phyloP scores from a whole-genome alignment of 2,113 vertebrate genomes.

The Phainopepla nitens region DNA sequence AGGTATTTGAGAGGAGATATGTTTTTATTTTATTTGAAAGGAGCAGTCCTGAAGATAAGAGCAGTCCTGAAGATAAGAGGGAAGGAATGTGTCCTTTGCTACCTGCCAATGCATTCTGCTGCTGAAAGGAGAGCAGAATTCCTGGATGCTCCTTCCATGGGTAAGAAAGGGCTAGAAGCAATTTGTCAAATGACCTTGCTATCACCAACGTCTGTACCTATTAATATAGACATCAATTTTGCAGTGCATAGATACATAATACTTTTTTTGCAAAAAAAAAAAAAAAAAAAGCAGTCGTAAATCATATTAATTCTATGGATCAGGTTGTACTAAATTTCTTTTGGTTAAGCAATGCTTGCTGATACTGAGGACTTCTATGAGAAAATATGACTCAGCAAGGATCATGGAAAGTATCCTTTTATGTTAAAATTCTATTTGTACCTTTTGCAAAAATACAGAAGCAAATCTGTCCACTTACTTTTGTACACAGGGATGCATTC shows the following conservation, averaged over 20 bases:
- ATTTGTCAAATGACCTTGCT: neutral
- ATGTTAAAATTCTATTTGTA: neutral
- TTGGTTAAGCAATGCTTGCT: neutral
- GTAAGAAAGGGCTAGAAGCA: neutral
- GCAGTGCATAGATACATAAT: neutral
- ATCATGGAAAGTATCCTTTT: neutral
- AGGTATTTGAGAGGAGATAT: neutral
- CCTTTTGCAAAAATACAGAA: neutral
- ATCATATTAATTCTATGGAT: neutral
- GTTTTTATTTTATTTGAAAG: neutral
- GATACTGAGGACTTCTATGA: neutral
- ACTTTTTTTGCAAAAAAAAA: neutral
- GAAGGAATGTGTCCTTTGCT: neutral
- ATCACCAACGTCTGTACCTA: neutral
- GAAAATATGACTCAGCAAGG: neutral
- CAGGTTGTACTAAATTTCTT: neutral
- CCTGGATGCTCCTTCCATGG: neutral
- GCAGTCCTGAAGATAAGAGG: neutral
- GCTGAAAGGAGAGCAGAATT: neutral
- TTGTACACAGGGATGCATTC: neutral
- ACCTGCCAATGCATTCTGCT: neutral
- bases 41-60: neutral
- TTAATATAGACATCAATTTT: neutral
- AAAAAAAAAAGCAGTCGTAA: neutral
- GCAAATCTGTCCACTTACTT: neutral